These are phyloP conservation scores for Margarornis squamiger DNA, from an alignment of 2,797 vertebrate species.

Conservation along the genomic window DNA sequence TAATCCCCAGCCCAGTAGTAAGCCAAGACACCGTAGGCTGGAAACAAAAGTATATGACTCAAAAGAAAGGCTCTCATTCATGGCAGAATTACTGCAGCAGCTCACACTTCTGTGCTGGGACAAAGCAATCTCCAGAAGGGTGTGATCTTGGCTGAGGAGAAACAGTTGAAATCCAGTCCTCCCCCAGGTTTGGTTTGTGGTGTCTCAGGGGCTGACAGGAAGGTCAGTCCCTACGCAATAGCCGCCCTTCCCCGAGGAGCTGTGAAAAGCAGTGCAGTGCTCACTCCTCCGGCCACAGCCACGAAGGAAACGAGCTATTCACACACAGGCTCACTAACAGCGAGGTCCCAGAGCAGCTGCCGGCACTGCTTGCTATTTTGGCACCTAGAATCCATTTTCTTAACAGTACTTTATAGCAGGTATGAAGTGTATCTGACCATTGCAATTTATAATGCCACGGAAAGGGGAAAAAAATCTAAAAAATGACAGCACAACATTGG, in stretches of 20 bases:
- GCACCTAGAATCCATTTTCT: not conserved
- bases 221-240: not conserved
- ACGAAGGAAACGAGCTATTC: not conserved
- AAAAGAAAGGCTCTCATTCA: constrained; percentile 64
- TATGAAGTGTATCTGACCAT: not conserved
- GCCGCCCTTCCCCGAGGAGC: not conserved
- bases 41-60: constrained; percentile 61
- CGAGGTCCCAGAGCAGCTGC: not conserved
- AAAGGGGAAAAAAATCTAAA: not conserved
- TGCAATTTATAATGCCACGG: not conserved
- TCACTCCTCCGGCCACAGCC: not conserved
- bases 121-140: constrained; percentile 51
- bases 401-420: not conserved
- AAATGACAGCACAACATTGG: not conserved
- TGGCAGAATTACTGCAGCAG: constrained; percentile 38
- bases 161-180: not conserved
- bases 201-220: not conserved
- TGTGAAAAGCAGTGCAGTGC: not conserved
- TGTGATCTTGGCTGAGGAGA: constrained; percentile 44
- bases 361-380: not conserved
- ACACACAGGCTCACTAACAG: not conserved
- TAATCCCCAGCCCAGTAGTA: constrained; percentile 54
- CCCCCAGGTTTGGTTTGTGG: not conserved
- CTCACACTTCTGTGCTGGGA: constrained; percentile 52
- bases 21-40: constrained; percentile 8